Percentiles rank a stretch among this genome's conserved stretches.
phyloP scores from a whole-genome alignment of 2,797 vertebrate genomes.

The Hypotaenidia philippensis region DNA sequence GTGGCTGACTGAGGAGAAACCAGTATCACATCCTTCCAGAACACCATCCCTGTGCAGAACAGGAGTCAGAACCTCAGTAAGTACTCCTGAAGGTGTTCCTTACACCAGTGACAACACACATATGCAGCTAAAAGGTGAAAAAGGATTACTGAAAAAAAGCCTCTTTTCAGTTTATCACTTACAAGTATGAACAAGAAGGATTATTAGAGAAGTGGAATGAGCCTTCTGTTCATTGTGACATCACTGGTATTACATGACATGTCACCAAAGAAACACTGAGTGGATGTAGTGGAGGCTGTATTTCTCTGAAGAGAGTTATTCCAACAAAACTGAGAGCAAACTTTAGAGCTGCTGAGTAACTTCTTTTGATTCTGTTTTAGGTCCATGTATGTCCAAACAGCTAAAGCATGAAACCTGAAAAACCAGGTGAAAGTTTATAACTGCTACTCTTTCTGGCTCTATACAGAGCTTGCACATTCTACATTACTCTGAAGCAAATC shows the following conservation, averaged over 20 bases:
- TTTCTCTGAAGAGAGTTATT: not conserved
- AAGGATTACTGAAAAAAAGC: not conserved
- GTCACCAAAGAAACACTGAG: not conserved
- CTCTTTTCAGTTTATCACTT: not conserved
- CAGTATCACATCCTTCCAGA: not conserved
- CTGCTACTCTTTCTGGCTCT: not conserved
- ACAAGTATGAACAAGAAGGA: not conserved
- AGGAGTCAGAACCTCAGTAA: not conserved
- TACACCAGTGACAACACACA: not conserved
- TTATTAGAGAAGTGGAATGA: not conserved
- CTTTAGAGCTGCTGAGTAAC: not conserved
- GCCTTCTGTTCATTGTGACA: not conserved
- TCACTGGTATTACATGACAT: not conserved
- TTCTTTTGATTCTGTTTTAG: not conserved
- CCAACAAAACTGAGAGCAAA: not conserved
- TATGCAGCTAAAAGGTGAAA: not conserved
- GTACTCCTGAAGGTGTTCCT: not conserved
- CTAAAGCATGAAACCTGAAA: not conserved
- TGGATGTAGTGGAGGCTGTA: not conserved
- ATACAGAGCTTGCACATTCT: accelerated
- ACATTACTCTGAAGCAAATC: not conserved
- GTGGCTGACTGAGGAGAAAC: not conserved
- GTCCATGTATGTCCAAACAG: not conserved
- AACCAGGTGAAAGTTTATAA: not conserved
- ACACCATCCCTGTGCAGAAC: not conserved